Evolutionary conservation across 2,888 invertebrate species (phyloP), one percentile per base, ranked within the genome.

Genomic region (Hirudinaria manillensis): DNA sequence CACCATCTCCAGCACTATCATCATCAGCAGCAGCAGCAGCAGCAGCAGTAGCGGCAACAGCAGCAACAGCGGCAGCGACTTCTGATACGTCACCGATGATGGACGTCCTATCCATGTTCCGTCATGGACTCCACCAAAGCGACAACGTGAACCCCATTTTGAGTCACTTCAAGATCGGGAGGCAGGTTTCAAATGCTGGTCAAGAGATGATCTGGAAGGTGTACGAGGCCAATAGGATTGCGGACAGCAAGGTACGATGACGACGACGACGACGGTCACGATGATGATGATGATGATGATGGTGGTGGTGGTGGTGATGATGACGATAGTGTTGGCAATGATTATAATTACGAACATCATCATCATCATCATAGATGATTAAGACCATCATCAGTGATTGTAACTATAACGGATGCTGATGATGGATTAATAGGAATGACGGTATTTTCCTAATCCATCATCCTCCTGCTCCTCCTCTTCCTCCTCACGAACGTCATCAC

Each of bases 171-270:
- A 92, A 93, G 80, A 90, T 95, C 79, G 92, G 93, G 74, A 91
- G 91, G 82, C 92, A 92, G 83, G 88, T 88, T 74, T 90, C 90
- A 76, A 90, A 90, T 76, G 91, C 91, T 1, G 96, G 96, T 0
- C 94, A 94, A 0, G 94, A 94, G 81, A 88, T 93, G 79, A 90
- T 93, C 70, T 96, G 96, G 96, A 91, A 91, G 82, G 91, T 96
- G 78, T 92, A 93, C 85, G 94, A 95, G 80, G 95, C 92, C 0
- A 90, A 90, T 82, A 88, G 93, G 81, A 93, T 93, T 86, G 90
- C 90, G 79, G 95, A 96, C 82, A 91, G 91, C 80, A 92, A 92
- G 91, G 96, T 95, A 85, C 88, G 89, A 81, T 24, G 36, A 51
- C 32, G 27, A 45, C 65, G 38, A 24, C 3, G 66, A 66, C 3